Conservation (phyloP, 2,888 invertebrate species). For the Ommatoiulus sabulosus region DNA sequence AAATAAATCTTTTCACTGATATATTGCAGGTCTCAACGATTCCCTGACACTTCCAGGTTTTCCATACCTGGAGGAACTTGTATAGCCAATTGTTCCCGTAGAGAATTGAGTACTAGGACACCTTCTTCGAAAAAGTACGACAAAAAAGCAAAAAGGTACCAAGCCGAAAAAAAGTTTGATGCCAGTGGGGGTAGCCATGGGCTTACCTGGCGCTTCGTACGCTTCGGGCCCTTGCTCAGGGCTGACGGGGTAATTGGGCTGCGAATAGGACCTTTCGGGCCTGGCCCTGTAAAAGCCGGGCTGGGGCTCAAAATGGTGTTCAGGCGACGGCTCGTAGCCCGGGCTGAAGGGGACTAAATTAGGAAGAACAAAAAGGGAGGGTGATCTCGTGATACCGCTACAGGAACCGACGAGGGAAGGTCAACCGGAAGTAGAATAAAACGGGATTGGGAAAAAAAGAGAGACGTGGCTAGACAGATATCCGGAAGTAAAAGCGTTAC, state of each 20-base stretch:
- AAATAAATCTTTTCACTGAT: no score
- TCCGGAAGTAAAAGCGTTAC: not conserved
- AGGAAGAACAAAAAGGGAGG: slow-evolving; percentile 46
- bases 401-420: not conserved
- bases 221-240: slow-evolving; percentile 59
- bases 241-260: slow-evolving; percentile 58
- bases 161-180: not conserved
- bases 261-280: slow-evolving; percentile 56
- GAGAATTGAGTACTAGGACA: no score
- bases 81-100: no score
- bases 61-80: no score
- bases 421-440: not conserved
- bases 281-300: slow-evolving; percentile 46
- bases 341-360: slow-evolving; percentile 44
- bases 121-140: not conserved
- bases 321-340: slow-evolving; percentile 56
- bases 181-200: not conserved
- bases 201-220: slow-evolving; percentile 54
- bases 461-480: not conserved
- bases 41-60: no score
- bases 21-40: no score
- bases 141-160: slow-evolving; percentile 12
- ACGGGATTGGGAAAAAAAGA: not conserved
- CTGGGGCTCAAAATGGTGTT: slow-evolving; percentile 38
- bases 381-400: not conserved